Percentiles rank a stretch among this genome's conserved stretches.
These are phyloP conservation scores for Halichoeres trimaculatus DNA, from an alignment of 2,113 vertebrate species.

Conservation along the genomic window DNA sequence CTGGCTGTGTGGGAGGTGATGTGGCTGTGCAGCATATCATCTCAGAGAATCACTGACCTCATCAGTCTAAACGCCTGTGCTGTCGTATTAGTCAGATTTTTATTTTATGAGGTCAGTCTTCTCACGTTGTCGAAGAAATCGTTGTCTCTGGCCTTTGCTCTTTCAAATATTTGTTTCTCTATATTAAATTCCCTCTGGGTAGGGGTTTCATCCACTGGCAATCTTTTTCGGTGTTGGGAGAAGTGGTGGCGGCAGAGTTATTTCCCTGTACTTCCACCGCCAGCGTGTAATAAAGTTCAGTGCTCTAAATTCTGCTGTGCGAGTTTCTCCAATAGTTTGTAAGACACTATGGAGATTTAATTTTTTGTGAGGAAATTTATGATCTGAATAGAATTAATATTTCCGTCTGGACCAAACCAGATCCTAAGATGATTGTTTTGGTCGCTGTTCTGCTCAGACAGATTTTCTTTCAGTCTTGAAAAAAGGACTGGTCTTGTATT, in stretches of 20 bases:
- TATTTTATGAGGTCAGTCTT: conserved; percentile 20
- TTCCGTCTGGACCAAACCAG: too few species aligned
- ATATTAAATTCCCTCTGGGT: conserved; percentile 51
- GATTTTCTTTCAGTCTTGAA: too few species aligned
- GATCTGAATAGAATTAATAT: background rate
- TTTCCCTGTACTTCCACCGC: background rate
- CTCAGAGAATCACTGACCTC: conserved; percentile 21
- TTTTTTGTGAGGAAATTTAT: background rate
- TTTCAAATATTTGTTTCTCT: conserved; percentile 43
- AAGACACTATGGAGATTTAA: too few species aligned
- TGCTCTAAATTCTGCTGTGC: conserved; percentile 1
- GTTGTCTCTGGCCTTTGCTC: conserved; percentile 24
- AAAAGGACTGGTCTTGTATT: too few species aligned
- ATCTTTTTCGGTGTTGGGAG: conserved; percentile 15
- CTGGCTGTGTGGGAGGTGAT: conserved; percentile 25
- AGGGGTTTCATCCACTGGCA: conserved; percentile 34
- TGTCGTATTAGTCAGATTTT: conserved; percentile 29
- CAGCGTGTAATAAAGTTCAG: background rate
- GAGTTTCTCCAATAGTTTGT: background rate
- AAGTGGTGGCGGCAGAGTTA: background rate
- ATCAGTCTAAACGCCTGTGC: conserved; percentile 6
- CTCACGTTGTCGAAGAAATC: conserved; percentile 2
- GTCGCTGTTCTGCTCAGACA: too few species aligned
- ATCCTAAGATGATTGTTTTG: too few species aligned
- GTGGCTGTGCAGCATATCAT: background rate